Conservation (phyloP, 2,797 vertebrate species). For the Crenichthys baileyi region DNA sequence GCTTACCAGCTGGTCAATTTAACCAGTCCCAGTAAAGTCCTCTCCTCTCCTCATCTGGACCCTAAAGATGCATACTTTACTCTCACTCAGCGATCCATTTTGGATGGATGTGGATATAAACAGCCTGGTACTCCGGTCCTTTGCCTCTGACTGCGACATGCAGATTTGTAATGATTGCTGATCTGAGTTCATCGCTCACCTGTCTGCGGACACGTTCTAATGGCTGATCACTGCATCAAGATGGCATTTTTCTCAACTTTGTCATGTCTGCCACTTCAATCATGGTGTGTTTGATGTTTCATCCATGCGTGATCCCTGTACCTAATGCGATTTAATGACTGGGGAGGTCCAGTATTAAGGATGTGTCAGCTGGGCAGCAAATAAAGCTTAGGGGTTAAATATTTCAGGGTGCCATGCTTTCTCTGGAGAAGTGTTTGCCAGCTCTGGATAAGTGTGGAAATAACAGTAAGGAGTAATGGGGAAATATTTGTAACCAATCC, state of each 20-base stretch:
- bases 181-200: constrained; percentile 43
- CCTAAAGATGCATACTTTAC: constrained; percentile 26
- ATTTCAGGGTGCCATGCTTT: background rate
- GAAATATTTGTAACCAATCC: background rate
- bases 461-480: background rate
- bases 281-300: background rate
- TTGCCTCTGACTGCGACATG: constrained; percentile 25
- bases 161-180: constrained; percentile 46
- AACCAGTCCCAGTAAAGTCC: constrained; percentile 47
- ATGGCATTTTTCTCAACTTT: constrained; percentile 33
- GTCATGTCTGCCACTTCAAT: constrained; percentile 28
- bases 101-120: background rate
- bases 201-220: constrained; percentile 23
- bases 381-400: too few relatives aligned
- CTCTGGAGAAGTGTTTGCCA: too few relatives aligned
- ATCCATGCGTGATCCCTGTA: background rate
- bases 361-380: background rate
- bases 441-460: background rate
- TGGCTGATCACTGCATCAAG: constrained; percentile 46
- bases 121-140: background rate
- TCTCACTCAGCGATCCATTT: background rate
- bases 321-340: background rate
- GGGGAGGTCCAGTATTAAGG: background rate
- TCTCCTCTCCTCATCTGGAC: constrained; percentile 30
- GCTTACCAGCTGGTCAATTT: constrained; percentile 64